Base-by-base conservation (phyloP, 1,140 invertebrate species). In the Hypothenemus hampei region DNA sequence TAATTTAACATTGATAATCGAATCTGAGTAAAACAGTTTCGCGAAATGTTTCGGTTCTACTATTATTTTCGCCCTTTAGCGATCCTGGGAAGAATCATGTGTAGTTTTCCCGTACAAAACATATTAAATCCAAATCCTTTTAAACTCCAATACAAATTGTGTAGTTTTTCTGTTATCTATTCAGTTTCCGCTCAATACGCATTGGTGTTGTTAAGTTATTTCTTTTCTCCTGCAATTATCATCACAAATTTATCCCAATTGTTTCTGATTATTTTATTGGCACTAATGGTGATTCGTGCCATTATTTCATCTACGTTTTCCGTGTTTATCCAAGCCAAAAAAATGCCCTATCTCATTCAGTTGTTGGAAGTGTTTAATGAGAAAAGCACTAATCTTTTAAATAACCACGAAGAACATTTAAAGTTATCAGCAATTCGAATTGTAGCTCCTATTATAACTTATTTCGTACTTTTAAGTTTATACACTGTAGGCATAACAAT, bases 181-280 rank as follows among this genome's bases (percentile, higher is more conserved):
- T 33, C 45, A 1, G n/a, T 47, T n/a, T 33, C n/a, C 11, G 4
- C 21, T 15, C 44, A 47, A 21, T 26, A 49, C 41, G 26, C 37
- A 39, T 16, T 46, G 19, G 0, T 61, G 49, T 41, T 59, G 48
- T n/a, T 61, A 57, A 35, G 61, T 53, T 16, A 31, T 24, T 20
- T 49, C 49, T 57, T 19, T 2, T 19, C 3, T 3, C 19, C 21
- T 22, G 18, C 11, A 8, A 35, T 39, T 11, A 7, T 13, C 5
- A 11, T 19, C 22, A 35, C n/a, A 21, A 20, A 18, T 16, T 35
- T 57, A 18, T 7, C 21, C 3, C 5, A 40, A 41, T 21, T 5
- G 4, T 40, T 50, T 19, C 10, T 56, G 29, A 0, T 24, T 6
- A 15, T 20, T 16, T n/a, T 56, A 18, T 16, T 39, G 7, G 20